Conservation (phyloP, 2,888 invertebrate species). For the Dione juno region DNA sequence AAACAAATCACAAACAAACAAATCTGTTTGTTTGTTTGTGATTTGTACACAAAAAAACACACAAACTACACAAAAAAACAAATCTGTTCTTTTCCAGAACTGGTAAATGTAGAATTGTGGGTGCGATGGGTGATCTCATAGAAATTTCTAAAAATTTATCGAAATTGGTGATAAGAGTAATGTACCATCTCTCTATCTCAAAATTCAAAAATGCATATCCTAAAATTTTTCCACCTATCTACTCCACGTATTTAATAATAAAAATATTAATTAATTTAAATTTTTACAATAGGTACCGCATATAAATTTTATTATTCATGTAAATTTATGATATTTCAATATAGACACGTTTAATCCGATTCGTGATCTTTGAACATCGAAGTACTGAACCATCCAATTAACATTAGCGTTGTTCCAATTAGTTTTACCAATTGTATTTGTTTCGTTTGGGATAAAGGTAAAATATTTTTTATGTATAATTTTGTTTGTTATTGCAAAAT, state of each 20-base stretch:
- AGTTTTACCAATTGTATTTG: constrained; percentile 31
- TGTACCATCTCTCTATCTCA: background rate
- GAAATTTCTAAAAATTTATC: too few relatives aligned
- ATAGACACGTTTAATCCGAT: constrained; percentile 18
- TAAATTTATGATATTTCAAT: constrained; percentile 24
- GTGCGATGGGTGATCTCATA: too few relatives aligned
- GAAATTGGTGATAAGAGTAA: background rate
- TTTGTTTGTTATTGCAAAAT: too few relatives aligned
- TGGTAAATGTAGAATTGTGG: too few relatives aligned
- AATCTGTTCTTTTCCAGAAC: too few relatives aligned
- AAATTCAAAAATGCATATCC: too few relatives aligned
- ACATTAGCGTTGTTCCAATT: constrained; percentile 32
- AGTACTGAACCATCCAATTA: constrained; percentile 32
- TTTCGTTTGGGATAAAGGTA: constrained; percentile 28
- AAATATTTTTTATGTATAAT: background rate
- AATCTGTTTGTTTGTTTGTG: too few relatives aligned
- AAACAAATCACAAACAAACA: too few relatives aligned
- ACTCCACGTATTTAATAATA: background rate
- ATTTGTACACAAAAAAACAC: too few relatives aligned
- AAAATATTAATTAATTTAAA: constrained; percentile 4
- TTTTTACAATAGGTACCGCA: background rate
- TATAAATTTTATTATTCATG: constrained; percentile 6
- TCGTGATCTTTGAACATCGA: constrained; percentile 7
- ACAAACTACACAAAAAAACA: too few relatives aligned
- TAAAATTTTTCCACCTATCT: too few relatives aligned